Percentiles rank a stretch among this genome's conserved stretches.
Conservation (phyloP, 2,113 vertebrate species). For the Caranx ignobilis region DNA sequence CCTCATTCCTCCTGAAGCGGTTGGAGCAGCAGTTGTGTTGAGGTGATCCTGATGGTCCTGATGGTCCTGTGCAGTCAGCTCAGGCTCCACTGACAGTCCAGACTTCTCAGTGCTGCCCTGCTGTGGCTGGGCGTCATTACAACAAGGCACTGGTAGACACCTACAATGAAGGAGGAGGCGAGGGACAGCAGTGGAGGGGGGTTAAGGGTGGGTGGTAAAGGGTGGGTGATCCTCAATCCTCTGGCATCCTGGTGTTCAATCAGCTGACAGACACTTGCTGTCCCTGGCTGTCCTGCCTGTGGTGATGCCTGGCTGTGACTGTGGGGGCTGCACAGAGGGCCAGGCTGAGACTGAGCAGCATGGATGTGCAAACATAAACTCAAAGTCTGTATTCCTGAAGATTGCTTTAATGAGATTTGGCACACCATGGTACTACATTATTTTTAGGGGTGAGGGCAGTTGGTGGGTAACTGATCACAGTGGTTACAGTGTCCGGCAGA, state of each 20-base stretch:
- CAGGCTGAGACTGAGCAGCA: slow-evolving; percentile 16
- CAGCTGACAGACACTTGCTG: slow-evolving; percentile 21
- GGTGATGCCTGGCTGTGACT: neutral
- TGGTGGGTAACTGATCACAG: slow-evolving; percentile 53
- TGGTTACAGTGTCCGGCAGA: slow-evolving; percentile 71
- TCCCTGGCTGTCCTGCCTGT: neutral
- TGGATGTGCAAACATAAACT: slow-evolving; percentile 63
- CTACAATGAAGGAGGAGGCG: slow-evolving; percentile 38
- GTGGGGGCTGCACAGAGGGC: slow-evolving; percentile 1
- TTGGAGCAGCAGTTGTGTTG: slow-evolving; percentile 36
- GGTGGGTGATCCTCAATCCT: neutral
- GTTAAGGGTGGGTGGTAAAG: too few relatives aligned
- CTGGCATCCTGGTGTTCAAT: slow-evolving; percentile 34
- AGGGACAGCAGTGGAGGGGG: neutral
- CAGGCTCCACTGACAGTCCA: slow-evolving; percentile 16
- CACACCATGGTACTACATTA: slow-evolving; percentile 75
- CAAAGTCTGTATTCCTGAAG: slow-evolving; percentile 81
- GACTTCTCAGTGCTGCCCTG: slow-evolving; percentile 12
- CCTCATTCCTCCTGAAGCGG: slow-evolving; percentile 35
- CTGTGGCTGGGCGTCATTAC: slow-evolving; percentile 26
- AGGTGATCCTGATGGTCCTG: slow-evolving; percentile 27
- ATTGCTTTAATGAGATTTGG: slow-evolving; percentile 79
- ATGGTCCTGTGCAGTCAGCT: neutral
- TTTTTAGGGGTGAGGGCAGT: slow-evolving; percentile 8
- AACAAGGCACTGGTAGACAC: slow-evolving; percentile 80